Evolutionary conservation across 2,113 vertebrate species (phyloP).

Genomic region (Chaenocephalus aceratus): DNA sequence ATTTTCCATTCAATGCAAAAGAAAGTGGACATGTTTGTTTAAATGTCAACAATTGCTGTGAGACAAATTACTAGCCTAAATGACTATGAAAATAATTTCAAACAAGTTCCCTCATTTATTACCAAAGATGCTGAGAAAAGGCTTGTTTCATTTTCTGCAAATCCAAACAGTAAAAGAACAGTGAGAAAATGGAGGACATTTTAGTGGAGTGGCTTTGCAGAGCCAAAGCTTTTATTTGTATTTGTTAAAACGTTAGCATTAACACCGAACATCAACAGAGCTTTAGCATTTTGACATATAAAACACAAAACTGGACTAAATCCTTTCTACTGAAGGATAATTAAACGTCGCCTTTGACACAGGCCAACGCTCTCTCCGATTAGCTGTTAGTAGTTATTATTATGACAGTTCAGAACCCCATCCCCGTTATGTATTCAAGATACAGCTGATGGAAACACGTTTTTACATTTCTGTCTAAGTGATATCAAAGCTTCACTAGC

Average conservation of each 20-base stretch:
- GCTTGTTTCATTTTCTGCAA: background rate
- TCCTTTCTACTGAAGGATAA: constrained; percentile 6
- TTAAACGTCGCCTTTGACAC: background rate
- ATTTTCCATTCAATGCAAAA: background rate
- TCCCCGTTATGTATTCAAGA: background rate
- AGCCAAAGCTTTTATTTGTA: background rate
- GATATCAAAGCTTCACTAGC: background rate
- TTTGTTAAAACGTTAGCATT: background rate
- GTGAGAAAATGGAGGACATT: background rate
- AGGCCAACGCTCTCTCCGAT: constrained; percentile 3
- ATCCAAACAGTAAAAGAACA: no score
- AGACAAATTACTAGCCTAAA: background rate
- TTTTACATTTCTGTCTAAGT: no score
- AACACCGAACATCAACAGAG: background rate
- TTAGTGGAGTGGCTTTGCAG: background rate
- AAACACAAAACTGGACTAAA: constrained; percentile 3
- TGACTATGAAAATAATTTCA: background rate
- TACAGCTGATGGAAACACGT: no score
- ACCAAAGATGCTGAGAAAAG: background rate
- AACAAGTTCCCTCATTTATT: constrained; percentile 30
- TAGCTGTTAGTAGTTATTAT: constrained; percentile 1
- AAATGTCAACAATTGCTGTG: constrained; percentile 1
- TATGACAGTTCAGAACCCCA: background rate
- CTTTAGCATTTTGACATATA: background rate
- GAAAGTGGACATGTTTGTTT: constrained; percentile 5